Conservation (phyloP, 2,797 vertebrate species). For the Mus minutoides region DNA sequence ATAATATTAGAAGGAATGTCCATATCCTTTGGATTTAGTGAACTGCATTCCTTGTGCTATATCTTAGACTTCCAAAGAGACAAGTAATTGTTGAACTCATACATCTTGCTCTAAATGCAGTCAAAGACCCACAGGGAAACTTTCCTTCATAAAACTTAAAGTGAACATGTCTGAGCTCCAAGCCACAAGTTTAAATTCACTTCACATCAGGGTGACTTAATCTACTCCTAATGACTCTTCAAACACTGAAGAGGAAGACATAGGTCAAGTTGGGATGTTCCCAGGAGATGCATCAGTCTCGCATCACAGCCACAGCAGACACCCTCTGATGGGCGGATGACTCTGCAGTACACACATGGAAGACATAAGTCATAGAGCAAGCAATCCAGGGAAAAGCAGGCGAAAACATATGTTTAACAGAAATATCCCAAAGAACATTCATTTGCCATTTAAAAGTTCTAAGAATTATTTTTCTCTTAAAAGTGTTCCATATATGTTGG, state of each 20-base stretch:
- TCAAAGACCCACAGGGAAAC: conserved; percentile 33
- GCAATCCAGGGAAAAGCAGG: conserved; percentile 41
- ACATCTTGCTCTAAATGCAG: conserved; percentile 21
- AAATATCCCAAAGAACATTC: conserved; percentile 22
- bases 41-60: background rate
- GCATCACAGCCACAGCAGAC: conserved; percentile 65
- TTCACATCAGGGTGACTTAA: conserved; percentile 67
- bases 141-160: conserved; percentile 33
- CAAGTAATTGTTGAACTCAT: background rate
- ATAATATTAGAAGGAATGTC: background rate
- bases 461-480: background rate
- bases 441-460: conserved; percentile 25
- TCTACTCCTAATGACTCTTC: conserved; percentile 65
- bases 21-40: background rate
- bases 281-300: conserved; percentile 69
- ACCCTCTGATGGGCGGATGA: conserved; percentile 57
- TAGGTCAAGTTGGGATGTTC: conserved; percentile 71
- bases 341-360: conserved; percentile 55
- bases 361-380: conserved; percentile 66
- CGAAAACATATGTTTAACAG: conserved; percentile 57
- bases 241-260: conserved; percentile 65
- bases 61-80: conserved; percentile 45
- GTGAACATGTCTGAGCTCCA: conserved; percentile 28
- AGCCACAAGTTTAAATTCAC: conserved; percentile 53
- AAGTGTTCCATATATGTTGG: background rate